phyloP scores from a whole-genome alignment of 1,140 invertebrate species.

The Leptinotarsa undecemlineata region DNA sequence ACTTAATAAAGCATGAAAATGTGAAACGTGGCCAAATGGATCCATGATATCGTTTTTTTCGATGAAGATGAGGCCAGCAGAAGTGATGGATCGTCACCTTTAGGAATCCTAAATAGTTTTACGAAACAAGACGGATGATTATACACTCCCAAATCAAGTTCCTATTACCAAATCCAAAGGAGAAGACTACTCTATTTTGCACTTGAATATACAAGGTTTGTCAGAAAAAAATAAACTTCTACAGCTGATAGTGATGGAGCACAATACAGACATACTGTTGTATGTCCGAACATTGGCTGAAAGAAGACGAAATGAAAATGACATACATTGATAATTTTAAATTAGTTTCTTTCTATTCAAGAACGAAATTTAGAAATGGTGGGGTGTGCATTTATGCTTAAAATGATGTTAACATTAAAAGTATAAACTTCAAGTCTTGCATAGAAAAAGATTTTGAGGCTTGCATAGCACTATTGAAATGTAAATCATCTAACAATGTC shows the following conservation, averaged over 20 bases:
- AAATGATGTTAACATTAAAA: slow-evolving; percentile 5
- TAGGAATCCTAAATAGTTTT: slow-evolving; percentile 17
- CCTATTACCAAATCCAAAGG: neutral
- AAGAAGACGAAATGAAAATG: slow-evolving; percentile 16
- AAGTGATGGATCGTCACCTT: slow-evolving; percentile 12
- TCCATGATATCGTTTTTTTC: slow-evolving; percentile 19
- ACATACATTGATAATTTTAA: slow-evolving; percentile 16
- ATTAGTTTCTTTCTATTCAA: slow-evolving; percentile 16
- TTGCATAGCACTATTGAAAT: slow-evolving; percentile 6
- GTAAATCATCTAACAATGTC: neutral
- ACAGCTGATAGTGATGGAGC: slow-evolving; percentile 4
- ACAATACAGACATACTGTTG: slow-evolving; percentile 14
- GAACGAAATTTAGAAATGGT: slow-evolving; percentile 15
- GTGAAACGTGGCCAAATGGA: slow-evolving; percentile 19
- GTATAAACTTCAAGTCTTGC: slow-evolving; percentile 15
- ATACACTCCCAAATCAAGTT: slow-evolving; percentile 13
- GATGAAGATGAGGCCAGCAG: slow-evolving; percentile 15
- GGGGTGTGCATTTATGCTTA: slow-evolving; percentile 10
- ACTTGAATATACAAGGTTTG: slow-evolving; percentile 12
- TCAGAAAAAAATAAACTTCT: slow-evolving; percentile 15
- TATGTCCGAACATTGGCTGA: slow-evolving; percentile 13
- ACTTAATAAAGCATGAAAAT: slow-evolving; percentile 9
- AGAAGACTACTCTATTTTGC: slow-evolving; percentile 6
- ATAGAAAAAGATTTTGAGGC: slow-evolving; percentile 16
- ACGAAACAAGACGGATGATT: neutral